Evolutionary conservation across 2,888 invertebrate species (phyloP).

Genomic region (Ophonus ardosiacus): DNA sequence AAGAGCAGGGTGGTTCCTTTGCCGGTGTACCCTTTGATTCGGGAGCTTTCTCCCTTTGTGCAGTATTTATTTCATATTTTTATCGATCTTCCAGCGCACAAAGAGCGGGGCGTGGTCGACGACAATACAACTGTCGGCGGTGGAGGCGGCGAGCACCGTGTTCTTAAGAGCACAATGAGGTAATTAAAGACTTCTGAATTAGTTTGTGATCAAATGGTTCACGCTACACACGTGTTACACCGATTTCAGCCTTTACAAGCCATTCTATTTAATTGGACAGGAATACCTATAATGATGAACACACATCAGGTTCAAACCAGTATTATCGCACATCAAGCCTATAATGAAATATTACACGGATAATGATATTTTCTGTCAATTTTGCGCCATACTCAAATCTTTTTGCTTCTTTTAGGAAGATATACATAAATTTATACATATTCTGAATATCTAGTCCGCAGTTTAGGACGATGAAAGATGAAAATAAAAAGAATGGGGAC

Average conservation of each 20-base stretch:
- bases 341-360: no score
- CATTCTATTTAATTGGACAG: background rate
- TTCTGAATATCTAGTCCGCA: no score
- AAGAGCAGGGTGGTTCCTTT: slow-evolving; percentile 25
- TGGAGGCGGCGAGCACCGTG: slow-evolving; percentile 27
- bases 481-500: no score
- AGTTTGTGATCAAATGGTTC: slow-evolving; percentile 44
- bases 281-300: background rate
- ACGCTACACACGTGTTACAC: slow-evolving; percentile 40
- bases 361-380: no score
- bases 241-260: slow-evolving; percentile 30
- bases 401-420: no score
- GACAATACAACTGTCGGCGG: slow-evolving; percentile 30
- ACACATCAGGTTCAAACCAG: background rate
- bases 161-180: slow-evolving; percentile 49
- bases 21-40: slow-evolving; percentile 26
- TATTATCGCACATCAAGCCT: background rate
- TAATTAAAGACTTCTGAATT: slow-evolving; percentile 48
- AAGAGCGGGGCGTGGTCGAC: slow-evolving; percentile 42
- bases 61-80: slow-evolving; percentile 48
- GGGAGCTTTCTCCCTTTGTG: slow-evolving; percentile 43
- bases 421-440: no score
- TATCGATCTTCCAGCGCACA: slow-evolving; percentile 48
- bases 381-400: no score
- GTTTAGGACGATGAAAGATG: no score